These are phyloP conservation scores for Synaphobranchus kaupii DNA, from an alignment of 2,797 vertebrate species.

Conservation along the genomic window DNA sequence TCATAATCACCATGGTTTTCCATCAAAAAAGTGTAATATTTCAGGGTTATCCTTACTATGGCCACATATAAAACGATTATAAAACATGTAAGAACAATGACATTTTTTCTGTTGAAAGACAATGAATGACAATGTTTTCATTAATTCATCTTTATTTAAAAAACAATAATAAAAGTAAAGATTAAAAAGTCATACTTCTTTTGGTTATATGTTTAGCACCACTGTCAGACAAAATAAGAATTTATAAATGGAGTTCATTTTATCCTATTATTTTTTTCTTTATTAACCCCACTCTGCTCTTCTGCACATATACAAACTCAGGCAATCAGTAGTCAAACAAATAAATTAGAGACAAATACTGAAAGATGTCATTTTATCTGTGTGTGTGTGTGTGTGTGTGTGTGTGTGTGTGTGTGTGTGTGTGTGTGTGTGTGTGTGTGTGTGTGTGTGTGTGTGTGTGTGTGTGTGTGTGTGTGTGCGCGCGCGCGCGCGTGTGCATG, in stretches of 20 bases:
- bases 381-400: neutral
- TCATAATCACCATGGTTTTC: neutral
- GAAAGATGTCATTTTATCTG: constrained; percentile 43
- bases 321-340: constrained; percentile 77
- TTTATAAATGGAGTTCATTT: constrained; percentile 43
- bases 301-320: constrained; percentile 65
- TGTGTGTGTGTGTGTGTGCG: neutral
- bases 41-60: neutral
- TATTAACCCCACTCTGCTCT: constrained; percentile 50
- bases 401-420: neutral
- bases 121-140: constrained; percentile 34
- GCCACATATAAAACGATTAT: neutral
- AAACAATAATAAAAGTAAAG: constrained; percentile 49
- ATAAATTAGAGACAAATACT: constrained; percentile 76
- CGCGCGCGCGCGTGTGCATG: neutral
- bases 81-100: neutral
- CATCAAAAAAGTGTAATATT: neutral
- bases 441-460: neutral
- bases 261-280: constrained; percentile 47
- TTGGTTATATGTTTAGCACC: constrained; percentile 72
- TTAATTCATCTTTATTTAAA: constrained; percentile 60
- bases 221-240: constrained; percentile 59
- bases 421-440: neutral
- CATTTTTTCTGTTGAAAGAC: neutral
- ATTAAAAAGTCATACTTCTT: constrained; percentile 40